Evolutionary conservation across 2,113 vertebrate species (phyloP), one percentile per base, ranked within the genome.

Genomic region (Chaenogobius annularis): DNA sequence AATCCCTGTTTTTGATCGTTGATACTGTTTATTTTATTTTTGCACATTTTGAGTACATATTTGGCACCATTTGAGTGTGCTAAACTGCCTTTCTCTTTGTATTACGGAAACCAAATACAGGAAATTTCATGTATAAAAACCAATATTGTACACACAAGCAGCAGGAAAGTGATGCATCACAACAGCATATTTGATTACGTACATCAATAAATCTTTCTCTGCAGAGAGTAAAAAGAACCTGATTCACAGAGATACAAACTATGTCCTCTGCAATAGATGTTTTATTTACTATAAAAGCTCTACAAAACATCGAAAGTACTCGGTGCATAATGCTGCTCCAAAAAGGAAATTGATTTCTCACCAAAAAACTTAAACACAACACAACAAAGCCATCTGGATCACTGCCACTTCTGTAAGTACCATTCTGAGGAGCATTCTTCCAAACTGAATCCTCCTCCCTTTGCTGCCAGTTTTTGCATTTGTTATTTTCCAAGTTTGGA

Each of bases 301-400:
- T 26, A 52, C 64, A 44, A 64, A 79, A 70, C 3, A 64, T 35
- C 10, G 4, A 74, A 74, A 65, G 22, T 58, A 23, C 5, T 64
- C 10, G 68, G 69, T 61, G 31, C 47, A 56, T 46, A 61, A 83
- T 68, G 54, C 56, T 68, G 64, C 68, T 54, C 54, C 61, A 68
- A 79, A 76, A 14, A 50, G 58, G 43, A 74, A 63, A 75, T 69
- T 78, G 75, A 74, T 67, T 83, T 85, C 79, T 65, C 61, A 73
- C 17, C 22, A 65, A 26, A 73, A n/a, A 80, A 73, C 73, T 73
- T 79, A 74, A 77, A 83, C 46, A 52, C 37, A 59, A 62, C 66
- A 59, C 13, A 69, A 54, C 71, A 70, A 58, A 0, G 8, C 31
- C 55, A 58, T 23, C 73, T n/a, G 79, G 77, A 61, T 7, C 37